Evolutionary conservation across 2,113 vertebrate genomes (phyloP).

Genomic region (Hippopotamus amphibius): DNA sequence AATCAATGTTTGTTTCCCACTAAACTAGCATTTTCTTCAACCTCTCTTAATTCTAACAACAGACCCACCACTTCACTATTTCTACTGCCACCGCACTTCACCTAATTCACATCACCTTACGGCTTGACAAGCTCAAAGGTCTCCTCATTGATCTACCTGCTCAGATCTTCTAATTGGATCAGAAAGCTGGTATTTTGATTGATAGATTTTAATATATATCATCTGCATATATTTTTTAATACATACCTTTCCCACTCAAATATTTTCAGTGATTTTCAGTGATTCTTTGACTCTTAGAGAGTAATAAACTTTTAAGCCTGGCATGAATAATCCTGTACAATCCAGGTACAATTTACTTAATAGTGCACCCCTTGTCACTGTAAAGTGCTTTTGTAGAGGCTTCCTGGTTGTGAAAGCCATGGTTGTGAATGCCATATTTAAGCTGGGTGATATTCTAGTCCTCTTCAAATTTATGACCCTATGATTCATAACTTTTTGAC

Average conservation of each 20-base stretch:
- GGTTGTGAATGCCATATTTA: not conserved
- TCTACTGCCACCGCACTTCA: not conserved
- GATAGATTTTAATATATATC: not conserved
- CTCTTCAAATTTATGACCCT: not conserved
- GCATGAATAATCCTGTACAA: not conserved
- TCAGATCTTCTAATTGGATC: not conserved
- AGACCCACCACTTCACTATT: not conserved
- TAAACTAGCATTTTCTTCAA: not conserved
- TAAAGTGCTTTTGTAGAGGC: not conserved
- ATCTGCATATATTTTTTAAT: not conserved
- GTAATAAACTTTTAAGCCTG: not conserved
- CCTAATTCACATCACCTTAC: not conserved
- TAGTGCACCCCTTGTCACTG: not conserved
- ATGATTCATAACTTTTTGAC: not conserved
- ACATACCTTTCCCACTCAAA: not conserved
- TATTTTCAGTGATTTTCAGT: constrained; percentile 8
- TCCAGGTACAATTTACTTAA: not conserved
- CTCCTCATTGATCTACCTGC: not conserved
- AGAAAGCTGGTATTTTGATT: not conserved
- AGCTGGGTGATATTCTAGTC: not conserved
- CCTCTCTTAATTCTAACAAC: not conserved
- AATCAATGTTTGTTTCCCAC: not conserved
- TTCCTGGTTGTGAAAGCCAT: not conserved
- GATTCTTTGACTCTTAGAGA: not conserved
- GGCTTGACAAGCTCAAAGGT: not conserved